A percentile compares a stretch with the other conserved stretches of the same genome.
phyloP scores from a whole-genome alignment of 2,888 invertebrate genomes.

The Gasteruption jaculator region DNA sequence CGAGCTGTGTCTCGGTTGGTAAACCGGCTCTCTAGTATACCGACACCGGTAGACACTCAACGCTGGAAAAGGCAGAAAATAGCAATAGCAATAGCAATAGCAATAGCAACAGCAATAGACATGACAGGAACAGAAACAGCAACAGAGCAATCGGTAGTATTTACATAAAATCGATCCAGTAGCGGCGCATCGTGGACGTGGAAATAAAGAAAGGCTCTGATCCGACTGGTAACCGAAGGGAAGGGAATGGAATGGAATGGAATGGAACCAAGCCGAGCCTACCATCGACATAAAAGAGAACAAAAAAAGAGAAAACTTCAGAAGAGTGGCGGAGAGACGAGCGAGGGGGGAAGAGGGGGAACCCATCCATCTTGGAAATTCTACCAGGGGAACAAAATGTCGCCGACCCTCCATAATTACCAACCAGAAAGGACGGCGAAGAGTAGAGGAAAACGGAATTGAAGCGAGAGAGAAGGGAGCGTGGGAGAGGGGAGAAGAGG shows the following conservation, averaged over 20 bases:
- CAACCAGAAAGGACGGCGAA: constrained; percentile 22
- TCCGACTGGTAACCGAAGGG: constrained; percentile 10
- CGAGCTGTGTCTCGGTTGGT: no score
- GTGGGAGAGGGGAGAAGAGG: constrained; percentile 12
- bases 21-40: no score
- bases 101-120: no score
- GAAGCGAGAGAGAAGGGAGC: constrained; percentile 12
- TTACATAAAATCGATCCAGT: no score
- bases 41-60: no score
- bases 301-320: constrained; percentile 5
- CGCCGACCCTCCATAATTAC: constrained; percentile 49
- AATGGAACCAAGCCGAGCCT: constrained; percentile 4
- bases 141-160: no score
- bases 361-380: constrained; percentile 40
- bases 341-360: constrained; percentile 18
- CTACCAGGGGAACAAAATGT: constrained; percentile 46
- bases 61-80: no score
- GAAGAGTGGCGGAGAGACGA: constrained; percentile 9
- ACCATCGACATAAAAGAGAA: constrained; percentile 1
- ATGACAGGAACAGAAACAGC: no score
- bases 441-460: constrained; percentile 15
- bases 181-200: no score
- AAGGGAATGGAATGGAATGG: constrained; percentile 8
- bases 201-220: not conserved
- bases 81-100: no score